Evolutionary conservation across 2,888 invertebrate species (phyloP), one percentile per base, ranked within the genome.

Genomic region (Drosophila conformis): DNA sequence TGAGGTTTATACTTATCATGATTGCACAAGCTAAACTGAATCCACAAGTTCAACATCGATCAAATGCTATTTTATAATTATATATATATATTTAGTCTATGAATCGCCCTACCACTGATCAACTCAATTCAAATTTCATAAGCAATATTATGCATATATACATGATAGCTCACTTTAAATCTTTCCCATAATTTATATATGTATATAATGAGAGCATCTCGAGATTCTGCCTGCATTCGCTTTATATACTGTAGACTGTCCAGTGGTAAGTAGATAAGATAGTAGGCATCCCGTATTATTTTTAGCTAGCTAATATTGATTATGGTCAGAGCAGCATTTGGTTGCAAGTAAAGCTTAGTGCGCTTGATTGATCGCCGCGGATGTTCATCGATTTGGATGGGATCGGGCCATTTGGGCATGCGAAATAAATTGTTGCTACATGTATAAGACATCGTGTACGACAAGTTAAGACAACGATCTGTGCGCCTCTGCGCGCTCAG

Each of bases 401-500:
- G 64, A 78, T 84, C 72, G 68, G 62, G 67, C 51, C 60, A 56
- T 66, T 33, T 54, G 77, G 67, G 71, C 64, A 68, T 46, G 69
- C 56, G 85, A 90, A 91, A 90, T 91, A 91, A 91, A 89, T 89
- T 92, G 90, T 91, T 83, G 88, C 84, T 87, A 91, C 91, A 91
- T 88, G 91, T 92, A 92, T 84, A 87, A 82, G 85, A 91, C 90
- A 91, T 87, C 84, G 84, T 90, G 87, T 88, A 89, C 79, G 90
- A 88, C 87, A 88, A 88, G 90, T 89, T 90, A 89, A 87, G 90
- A 90, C 89, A 87, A 85, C 89, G 87, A 87, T 87, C 90, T 85
- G 81, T 69, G 80, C 75, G 87, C 89, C 87, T 88, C 84, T 69
- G 80, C 68, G 58, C 54, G 3, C 18, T 6, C 15, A 8, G 33